phyloP scores from a whole-genome alignment of 1,140 invertebrate genomes.

The Magallana angulata region DNA sequence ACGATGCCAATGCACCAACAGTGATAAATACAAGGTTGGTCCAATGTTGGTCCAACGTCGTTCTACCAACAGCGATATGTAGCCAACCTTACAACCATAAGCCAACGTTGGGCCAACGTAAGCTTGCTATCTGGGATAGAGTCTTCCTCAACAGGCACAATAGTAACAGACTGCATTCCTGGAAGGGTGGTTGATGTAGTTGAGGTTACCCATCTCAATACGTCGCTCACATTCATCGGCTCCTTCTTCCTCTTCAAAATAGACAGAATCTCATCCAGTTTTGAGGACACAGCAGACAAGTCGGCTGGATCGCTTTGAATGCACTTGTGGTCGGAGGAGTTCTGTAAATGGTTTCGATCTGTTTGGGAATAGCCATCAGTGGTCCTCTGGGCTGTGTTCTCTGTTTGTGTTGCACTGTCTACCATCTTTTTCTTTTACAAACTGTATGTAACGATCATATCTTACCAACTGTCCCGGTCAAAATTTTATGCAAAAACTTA shows the following conservation, averaged over 20 bases:
- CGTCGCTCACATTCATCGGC: neutral
- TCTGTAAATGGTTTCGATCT: neutral
- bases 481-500: no score
- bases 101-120: no score
- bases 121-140: no score
- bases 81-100: no score
- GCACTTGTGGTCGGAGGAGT: neutral
- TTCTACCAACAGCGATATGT: no score
- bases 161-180: neutral
- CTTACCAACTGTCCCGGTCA: no score
- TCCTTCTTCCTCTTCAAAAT: neutral
- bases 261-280: neutral
- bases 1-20: no score
- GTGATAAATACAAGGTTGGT: no score
- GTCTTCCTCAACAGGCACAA: neutral
- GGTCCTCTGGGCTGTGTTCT: no score
- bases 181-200: neutral
- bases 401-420: neutral
- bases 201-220: neutral
- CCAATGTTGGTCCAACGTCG: no score
- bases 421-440: neutral
- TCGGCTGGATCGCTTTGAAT: neutral
- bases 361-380: no score
- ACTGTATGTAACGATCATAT: no score
- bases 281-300: neutral